Evolutionary conservation across 2,113 vertebrate genomes (phyloP), one percentile per base, ranked within the genome.

Genomic region (Garra rufa): DNA sequence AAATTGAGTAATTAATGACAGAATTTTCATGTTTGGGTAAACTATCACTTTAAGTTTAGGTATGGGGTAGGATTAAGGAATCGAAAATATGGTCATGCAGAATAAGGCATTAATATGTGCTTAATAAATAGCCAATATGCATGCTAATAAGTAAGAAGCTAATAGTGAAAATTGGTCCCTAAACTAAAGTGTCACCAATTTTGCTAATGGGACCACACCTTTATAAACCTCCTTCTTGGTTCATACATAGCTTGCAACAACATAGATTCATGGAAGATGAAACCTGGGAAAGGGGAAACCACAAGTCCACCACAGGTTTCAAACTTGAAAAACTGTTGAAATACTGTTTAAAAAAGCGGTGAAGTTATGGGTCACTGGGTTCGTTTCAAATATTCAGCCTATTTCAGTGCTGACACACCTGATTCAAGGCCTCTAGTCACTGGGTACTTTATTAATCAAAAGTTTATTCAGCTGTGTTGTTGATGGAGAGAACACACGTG

Each of bases 391-490:
- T 63, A 83, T 44, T 50, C 41, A 59, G 81, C 21, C 81, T 83
- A 57, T 75, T 75, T 85, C 69, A 71, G 38, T 30, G 69, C 76
- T 59, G 43, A 28, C 50, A 21, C 76, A 80, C 83, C 67, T 44
- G 41, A 83, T 76, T 84, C 82, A 38, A 83, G 81, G 61, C 30
- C 74, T 82, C 71, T 55, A 57, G 61, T 67, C 14, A 63, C 69
- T 59, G 82, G 44, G 67, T 73, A 87, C 67, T 70, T 85, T 76
- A 85, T 83, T 83, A 76, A 81, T 81, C 43, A 5, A n/a, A 26
- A 30, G 83, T 89, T 86, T 87, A 80, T 90, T 88, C 80, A 88
- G 84, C 84, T 80, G 87, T 85, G 74, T 71, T 85, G 86, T 65
- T 70, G 19, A 85, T 76, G 43, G 84, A 83, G 52, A 19, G 82